Evolutionary conservation across 2,888 invertebrate genomes (phyloP), one percentile per base, ranked within the genome.

Genomic region (Drosophila hamatofila): DNA sequence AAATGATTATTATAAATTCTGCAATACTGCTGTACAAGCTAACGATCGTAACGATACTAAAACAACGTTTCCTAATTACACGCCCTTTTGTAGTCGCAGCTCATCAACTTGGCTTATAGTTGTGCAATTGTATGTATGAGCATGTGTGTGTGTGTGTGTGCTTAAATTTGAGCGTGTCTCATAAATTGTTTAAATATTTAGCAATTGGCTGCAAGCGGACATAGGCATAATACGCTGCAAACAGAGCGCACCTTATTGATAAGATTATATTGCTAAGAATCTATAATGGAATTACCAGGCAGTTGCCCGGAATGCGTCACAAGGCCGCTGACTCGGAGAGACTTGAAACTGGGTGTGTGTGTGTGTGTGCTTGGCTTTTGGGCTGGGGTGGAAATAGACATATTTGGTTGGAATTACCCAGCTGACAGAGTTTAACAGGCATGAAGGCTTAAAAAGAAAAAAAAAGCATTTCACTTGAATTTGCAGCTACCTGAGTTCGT

Each of bases 161-260:
- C 52, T 39, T 61, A 54, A 57, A 44, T 35, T 35, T 62, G 65
- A 69, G 76, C 55, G 64, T 71, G 75, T 55, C 74, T 78, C 80
- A 87, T 81, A 73, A 81, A 86, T 88, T 90, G 82, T 90, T 90
- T 84, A 84, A 90, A 83, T 83, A 88, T 86, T 80, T 73, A 75
- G 78, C 75, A 78, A 80, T 76, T 71, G 73, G 71, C 72, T 76
- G 86, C 74, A 80, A 83, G 80, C 72, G 81, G 60, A 69, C 67
- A 74, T 80, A 60, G 64, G 79, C 67, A 83, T 79, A 71, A 71
- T 78, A 64, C 70, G 68, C 71, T 35, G 65, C 80, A 84, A 75
- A 88, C 67, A 77, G 27, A 63, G 59, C 84, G 61, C 84, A 78
- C 84, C 86, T 54, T 37, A 68, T 69, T 78, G 88, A 88, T 85